phyloP scores from a whole-genome alignment of 2,888 invertebrate species.

The Eupithecia exiguata region DNA sequence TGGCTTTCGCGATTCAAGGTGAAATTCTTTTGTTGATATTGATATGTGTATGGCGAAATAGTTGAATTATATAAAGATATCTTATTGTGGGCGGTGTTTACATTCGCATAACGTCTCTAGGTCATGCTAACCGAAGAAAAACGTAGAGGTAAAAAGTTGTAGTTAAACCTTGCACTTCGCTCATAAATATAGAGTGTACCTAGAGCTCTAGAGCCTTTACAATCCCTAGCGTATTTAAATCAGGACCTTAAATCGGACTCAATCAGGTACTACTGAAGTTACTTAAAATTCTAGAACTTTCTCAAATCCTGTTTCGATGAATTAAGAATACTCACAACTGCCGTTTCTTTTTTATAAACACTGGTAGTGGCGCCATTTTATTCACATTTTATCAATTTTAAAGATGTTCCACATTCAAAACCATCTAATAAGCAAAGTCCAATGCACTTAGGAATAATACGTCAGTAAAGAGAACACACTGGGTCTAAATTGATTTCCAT shows the following conservation, averaged over 20 bases:
- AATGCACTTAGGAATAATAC: slow-evolving; percentile 39
- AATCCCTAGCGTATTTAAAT: neutral
- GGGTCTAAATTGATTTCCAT: slow-evolving; percentile 37
- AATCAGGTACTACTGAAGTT: neutral
- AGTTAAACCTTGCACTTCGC: neutral
- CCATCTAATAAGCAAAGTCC: slow-evolving; percentile 24
- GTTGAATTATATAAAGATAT: slow-evolving; percentile 32
- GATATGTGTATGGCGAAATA: slow-evolving; percentile 43
- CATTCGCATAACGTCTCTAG: slow-evolving; percentile 27
- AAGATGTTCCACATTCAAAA: slow-evolving; percentile 17
- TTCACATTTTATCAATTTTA: slow-evolving; percentile 22
- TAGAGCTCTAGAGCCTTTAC: neutral
- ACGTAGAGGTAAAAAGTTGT: neutral
- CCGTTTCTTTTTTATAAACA: slow-evolving; percentile 54
- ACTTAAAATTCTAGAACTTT: neutral
- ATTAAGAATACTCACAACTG: slow-evolving; percentile 24
- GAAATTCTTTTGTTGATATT: slow-evolving; percentile 60
- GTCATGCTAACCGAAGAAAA: slow-evolving; percentile 11
- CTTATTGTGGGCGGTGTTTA: slow-evolving; percentile 32
- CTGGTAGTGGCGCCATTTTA: slow-evolving; percentile 60
- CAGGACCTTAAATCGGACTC: neutral
- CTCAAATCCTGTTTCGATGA: neutral
- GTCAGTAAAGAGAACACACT: slow-evolving; percentile 39
- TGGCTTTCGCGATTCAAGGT: slow-evolving; percentile 71
- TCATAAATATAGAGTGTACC: neutral